Base-by-base conservation (phyloP, 2,888 invertebrate genomes). In the Balanococcus diminutus region DNA sequence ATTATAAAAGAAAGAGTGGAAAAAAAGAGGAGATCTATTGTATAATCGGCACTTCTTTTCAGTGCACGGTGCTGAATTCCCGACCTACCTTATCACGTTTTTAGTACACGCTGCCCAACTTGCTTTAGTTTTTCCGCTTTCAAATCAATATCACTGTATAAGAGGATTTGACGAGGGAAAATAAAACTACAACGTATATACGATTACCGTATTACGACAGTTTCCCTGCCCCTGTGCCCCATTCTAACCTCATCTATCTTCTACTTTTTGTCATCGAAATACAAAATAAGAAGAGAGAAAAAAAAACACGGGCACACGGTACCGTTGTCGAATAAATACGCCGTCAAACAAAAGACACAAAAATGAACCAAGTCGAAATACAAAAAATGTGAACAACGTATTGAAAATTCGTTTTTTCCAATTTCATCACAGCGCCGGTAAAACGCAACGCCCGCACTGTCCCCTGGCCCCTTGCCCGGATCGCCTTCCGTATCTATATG, bases 301-400 rank as follows among this genome's bases (percentile, higher is more conserved):
- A 56, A 56, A 22, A 19, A 16, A 46, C 46, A 46, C 11, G 22
- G 22, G 4, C 2, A 46, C 46, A 46, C 11, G 22, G 22, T 46
- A 22, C 28, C 67, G 67, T 67, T 67, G 28, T 67, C 67, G 67
- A 28, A 67, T 67, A 67, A 67, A 67, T 67, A 67, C 67, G 28
- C 67, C 67, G 67, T 67, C 67, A 67, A 67, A 67, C 67, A 67
- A 67, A 67, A 67, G 67, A 67, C 67, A 67, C 67, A 67, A 67
- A 67, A 67, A 67, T 67, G 67, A 67, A 67, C 67, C 67, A 67
- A 67, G 28, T 67, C 67, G 28, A 67, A 67, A 28, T 67, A 67
- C 67, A 67, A 67, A 67, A n/a, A 67, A 67, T 67, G 67, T 67
- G 67, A 67, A 67, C 67, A 67, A 67, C 67, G 67, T 67, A 67